These are phyloP conservation scores for Pharmacophagus antenor DNA, from an alignment of 2,888 invertebrate species.

Conservation along the genomic window DNA sequence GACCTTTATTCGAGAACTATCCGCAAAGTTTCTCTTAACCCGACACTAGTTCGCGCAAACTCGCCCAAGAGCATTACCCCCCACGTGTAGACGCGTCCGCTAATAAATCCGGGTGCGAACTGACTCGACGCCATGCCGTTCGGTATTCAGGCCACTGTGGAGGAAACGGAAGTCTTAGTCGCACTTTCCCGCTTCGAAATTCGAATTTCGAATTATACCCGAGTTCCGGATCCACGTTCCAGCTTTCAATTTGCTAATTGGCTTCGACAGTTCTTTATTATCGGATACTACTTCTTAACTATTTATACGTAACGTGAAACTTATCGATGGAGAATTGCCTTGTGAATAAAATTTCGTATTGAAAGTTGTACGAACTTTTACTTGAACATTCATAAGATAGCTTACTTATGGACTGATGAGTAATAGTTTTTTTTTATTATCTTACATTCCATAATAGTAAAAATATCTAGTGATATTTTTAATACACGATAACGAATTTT, in stretches of 20 bases:
- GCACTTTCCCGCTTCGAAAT: neutral
- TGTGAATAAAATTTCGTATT: neutral
- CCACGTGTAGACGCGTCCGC: slow-evolving; percentile 28
- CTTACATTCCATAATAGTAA: no score
- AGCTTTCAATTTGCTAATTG: neutral
- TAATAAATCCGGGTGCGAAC: slow-evolving; percentile 29
- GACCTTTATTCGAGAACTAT: slow-evolving; percentile 32
- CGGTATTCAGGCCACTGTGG: neutral
- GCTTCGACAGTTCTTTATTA: neutral
- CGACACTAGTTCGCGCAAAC: slow-evolving; percentile 28
- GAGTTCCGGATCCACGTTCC: neutral
- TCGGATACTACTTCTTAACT: neutral
- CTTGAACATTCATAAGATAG: no score
- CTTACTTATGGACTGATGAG: no score
- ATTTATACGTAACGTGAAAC: neutral
- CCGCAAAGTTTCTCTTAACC: slow-evolving; percentile 31
- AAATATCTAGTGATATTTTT: no score
- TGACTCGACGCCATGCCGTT: slow-evolving; percentile 8
- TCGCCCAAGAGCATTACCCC: slow-evolving; percentile 24
- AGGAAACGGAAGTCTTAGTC: neutral
- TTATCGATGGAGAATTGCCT: neutral
- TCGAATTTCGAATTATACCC: neutral
- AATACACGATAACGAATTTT: no score
- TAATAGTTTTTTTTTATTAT: no score
- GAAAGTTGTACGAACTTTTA: no score